Conservation (phyloP, 2,888 invertebrate genomes). For the Phymatocera aterrima region DNA sequence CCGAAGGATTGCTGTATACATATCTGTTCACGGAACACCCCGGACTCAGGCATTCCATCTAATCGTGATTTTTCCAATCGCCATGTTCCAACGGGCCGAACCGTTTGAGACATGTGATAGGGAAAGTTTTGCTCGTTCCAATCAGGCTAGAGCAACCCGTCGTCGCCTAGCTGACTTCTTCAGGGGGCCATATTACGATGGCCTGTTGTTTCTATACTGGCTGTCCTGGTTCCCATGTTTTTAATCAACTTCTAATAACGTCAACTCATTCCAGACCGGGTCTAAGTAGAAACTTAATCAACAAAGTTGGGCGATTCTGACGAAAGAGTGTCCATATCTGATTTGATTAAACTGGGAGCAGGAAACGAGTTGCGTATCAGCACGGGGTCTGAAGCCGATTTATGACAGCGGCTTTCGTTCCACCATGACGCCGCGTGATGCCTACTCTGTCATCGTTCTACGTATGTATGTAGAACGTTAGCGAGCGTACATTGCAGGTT, state of each 20-base stretch:
- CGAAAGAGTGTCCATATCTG: slow-evolving; percentile 62
- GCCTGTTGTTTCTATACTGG: neutral
- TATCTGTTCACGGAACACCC: neutral
- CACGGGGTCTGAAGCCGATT: slow-evolving; percentile 1
- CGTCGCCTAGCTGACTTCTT: neutral
- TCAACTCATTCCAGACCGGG: slow-evolving; percentile 23
- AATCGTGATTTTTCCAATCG: too few relatives aligned
- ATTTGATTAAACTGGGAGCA: too few relatives aligned
- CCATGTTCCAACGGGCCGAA: too few relatives aligned
- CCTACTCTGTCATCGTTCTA: neutral
- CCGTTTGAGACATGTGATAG: too few relatives aligned
- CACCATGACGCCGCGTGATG: neutral
- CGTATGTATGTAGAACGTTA: neutral
- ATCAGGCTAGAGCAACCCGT: neutral
- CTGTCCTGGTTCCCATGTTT: slow-evolving; percentile 7
- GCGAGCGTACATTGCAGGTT: too few relatives aligned
- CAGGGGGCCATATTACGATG: neutral
- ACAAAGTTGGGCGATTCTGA: slow-evolving; percentile 56
- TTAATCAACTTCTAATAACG: slow-evolving; percentile 17
- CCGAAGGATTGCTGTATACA: neutral
- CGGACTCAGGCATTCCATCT: too few relatives aligned
- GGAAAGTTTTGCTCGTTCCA: neutral
- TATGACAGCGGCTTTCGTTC: neutral
- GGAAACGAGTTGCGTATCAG: slow-evolving; percentile 5
- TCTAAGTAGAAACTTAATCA: slow-evolving; percentile 56